A percentile compares a stretch with the other conserved stretches of the same genome.
phyloP scores from a whole-genome alignment of 2,113 vertebrate species.

The Brachypteracias leptosomus region DNA sequence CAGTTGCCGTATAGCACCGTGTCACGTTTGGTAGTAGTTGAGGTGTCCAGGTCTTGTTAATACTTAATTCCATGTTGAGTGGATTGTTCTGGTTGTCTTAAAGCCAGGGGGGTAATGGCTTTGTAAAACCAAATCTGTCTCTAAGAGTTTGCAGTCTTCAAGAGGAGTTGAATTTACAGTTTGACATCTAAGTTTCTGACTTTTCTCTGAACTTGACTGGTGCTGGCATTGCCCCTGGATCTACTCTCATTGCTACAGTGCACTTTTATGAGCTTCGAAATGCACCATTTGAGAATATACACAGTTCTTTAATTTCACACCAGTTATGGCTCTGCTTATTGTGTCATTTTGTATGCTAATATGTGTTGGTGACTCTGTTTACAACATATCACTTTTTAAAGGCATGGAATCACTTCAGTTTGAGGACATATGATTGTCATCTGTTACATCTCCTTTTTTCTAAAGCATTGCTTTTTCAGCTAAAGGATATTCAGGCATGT shows the following conservation, averaged over 20 bases:
- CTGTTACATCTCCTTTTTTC: not conserved
- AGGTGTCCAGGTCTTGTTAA: not conserved
- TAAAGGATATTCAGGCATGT: not conserved
- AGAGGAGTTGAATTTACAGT: not conserved
- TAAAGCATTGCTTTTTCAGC: not conserved
- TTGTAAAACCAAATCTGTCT: not conserved
- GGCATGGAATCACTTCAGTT: not conserved
- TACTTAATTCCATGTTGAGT: not conserved
- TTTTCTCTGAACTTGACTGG: not conserved
- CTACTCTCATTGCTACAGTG: rapidly evolving
- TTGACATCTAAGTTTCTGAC: not conserved
- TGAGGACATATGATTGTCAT: not conserved
- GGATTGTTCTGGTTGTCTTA: not conserved
- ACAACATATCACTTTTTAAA: not conserved
- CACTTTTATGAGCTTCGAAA: not conserved
- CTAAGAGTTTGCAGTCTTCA: not conserved
- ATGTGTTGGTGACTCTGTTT: not conserved
- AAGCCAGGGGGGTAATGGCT: not conserved
- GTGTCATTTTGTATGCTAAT: not conserved
- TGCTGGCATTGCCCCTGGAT: not conserved
- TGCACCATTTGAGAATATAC: not conserved
- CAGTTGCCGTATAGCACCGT: rapidly evolving
- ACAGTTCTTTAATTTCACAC: not conserved
- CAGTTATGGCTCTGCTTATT: not conserved
- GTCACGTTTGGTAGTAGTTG: rapidly evolving